Evolutionary conservation across 2,888 invertebrate genomes (phyloP), one percentile per base, ranked within the genome.

Genomic region (Ischnus inquisitorius): DNA sequence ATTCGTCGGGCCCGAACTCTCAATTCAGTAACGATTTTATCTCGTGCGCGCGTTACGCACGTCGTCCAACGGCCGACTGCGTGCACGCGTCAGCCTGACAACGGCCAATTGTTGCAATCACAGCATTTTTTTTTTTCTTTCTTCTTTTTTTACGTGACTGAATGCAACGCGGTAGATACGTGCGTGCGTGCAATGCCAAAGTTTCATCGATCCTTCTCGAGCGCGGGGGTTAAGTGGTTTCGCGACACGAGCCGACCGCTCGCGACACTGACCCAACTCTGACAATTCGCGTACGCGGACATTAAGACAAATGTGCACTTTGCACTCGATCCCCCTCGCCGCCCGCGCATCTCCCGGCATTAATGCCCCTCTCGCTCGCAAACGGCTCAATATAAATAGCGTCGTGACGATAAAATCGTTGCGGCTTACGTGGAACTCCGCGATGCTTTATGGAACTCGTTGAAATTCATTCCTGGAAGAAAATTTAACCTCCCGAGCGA

Each of bases 171-270:
- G 28, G 60, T 41, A 28, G 43, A 65, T 64, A 57, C 43, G 68
- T 54, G 74, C 78, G 51, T 81, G 84, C 46, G 75, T 65, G 77
- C 68, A 88, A 90, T 90, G 89, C 87, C 88, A 86, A 87, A 88
- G 90, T 90, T 90, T 88, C 89, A 88, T 89, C 88, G 90, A 90
- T 90, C 89, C 48, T 64, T 64, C 83, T 57, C 78, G 16, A 34
- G 41, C 62, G 62, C 65, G 85, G 72, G 87, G 90, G 90, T 90
- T 83, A 90, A 90, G 87, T 90, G 88, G 82, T 88, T 87, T 85
- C 87, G 88, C 86, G 90, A 90, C 90, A 88, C 72, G 87, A 86
- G 80, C 90, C 90, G 89, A 90, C 88, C 88, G 72, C 80, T 82
- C 51, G 76, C 83, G 78, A 65, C 78, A 64, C 81, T 65, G 84